Conservation (phyloP, 2,797 vertebrate genomes). For the Menidia menidia region DNA sequence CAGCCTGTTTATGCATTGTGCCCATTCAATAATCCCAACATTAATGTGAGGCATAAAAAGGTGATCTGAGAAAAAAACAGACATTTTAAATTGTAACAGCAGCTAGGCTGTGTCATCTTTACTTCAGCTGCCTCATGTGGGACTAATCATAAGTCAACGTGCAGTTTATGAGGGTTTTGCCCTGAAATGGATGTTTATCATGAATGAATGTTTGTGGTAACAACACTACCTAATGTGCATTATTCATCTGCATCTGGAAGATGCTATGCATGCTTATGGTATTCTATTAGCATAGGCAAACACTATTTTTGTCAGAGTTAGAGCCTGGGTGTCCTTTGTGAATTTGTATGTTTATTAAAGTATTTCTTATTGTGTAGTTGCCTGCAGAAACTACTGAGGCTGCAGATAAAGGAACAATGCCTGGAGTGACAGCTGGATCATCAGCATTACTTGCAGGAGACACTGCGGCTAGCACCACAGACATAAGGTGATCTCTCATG, state of each 20-base stretch:
- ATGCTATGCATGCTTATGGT: too few relatives aligned
- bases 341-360: background rate
- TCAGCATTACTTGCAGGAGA: slow-evolving; percentile 65
- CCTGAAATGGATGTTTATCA: slow-evolving; percentile 26
- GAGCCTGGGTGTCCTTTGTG: background rate
- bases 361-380: slow-evolving; percentile 53
- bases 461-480: slow-evolving; percentile 47
- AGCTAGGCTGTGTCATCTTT: too few relatives aligned
- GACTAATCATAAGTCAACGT: slow-evolving; percentile 17
- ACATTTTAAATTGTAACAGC: background rate
- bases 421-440: slow-evolving; percentile 36
- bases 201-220: slow-evolving; percentile 29
- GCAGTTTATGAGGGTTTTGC: slow-evolving; percentile 19
- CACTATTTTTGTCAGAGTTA: background rate
- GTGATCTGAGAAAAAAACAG: background rate
- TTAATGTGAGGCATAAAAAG: background rate
- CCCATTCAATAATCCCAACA: background rate
- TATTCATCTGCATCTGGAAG: background rate
- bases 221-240: background rate
- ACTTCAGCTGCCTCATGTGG: background rate
- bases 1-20: too few relatives aligned
- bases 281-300: too few relatives aligned
- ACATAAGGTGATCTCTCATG: slow-evolving; percentile 68
- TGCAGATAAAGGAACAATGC: slow-evolving; percentile 70
- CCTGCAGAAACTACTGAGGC: slow-evolving; percentile 71